Evolutionary conservation across 2,113 vertebrate genomes (phyloP).

Genomic region (Chloebia gouldiae): DNA sequence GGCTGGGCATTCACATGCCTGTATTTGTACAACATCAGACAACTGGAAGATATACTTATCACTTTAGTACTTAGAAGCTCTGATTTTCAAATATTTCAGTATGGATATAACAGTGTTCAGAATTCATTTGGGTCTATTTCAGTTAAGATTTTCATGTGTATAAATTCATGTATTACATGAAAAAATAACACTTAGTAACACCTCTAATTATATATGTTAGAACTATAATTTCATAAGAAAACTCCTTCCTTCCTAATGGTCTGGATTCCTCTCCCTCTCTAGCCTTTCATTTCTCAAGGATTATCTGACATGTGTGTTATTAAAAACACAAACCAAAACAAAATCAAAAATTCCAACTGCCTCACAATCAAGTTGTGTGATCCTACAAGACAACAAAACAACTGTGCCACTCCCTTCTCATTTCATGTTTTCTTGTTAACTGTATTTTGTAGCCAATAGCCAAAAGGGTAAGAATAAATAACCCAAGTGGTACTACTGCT

Average conservation of each 20-base stretch:
- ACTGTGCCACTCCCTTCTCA: neutral
- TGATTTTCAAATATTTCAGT: neutral
- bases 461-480: neutral
- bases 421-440: neutral
- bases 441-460: neutral
- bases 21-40: neutral
- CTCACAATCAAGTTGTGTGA: neutral
- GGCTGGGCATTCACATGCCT: neutral
- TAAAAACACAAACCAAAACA: neutral
- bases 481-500: neutral
- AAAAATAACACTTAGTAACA: neutral
- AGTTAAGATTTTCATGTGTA: neutral
- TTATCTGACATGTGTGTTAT: neutral
- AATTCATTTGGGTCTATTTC: neutral
- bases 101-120: neutral
- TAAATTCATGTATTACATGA: neutral
- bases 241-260: neutral
- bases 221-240: neutral
- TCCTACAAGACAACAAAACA: neutral
- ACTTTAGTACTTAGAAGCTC: neutral
- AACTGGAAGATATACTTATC: neutral
- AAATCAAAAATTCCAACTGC: neutral
- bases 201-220: neutral
- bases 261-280: neutral
- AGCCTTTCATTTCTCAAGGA: neutral